A percentile compares a stretch with the other conserved stretches of the same genome.
Conservation (phyloP, 2,888 invertebrate genomes). For the Leptogaster cylindrica region DNA sequence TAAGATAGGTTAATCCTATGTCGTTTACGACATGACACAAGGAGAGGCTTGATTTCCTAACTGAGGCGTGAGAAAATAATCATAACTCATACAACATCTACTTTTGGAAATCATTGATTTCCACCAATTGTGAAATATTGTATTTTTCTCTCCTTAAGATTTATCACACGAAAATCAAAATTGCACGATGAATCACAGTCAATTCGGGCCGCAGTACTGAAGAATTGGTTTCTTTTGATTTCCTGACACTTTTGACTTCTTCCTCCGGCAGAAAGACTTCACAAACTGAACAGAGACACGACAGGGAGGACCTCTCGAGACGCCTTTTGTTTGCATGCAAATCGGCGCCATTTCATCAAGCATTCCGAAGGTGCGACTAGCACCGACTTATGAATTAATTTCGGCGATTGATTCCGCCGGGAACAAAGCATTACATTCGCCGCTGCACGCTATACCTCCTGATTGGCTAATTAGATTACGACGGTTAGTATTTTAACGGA, state of each 20-base stretch:
- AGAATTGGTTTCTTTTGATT: slow-evolving; percentile 1
- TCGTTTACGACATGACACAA: no score
- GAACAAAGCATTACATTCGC: slow-evolving; percentile 17
- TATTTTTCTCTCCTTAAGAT: background rate
- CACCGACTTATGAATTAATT: slow-evolving; percentile 33
- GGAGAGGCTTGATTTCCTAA: no score
- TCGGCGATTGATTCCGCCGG: slow-evolving; percentile 18
- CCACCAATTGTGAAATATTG: slow-evolving; percentile 30
- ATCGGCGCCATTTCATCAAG: slow-evolving; percentile 12
- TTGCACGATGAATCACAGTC: slow-evolving; percentile 6
- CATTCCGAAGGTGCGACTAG: slow-evolving; percentile 23
- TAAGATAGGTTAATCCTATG: no score
- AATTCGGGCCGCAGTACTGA: background rate
- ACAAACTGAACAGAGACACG: background rate
- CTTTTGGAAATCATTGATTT: slow-evolving; percentile 37
- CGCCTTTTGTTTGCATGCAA: slow-evolving; percentile 25
- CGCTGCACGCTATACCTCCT: slow-evolving; percentile 22
- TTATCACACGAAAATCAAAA: background rate
- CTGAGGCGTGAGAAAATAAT: no score
- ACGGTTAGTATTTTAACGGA: slow-evolving; percentile 5
- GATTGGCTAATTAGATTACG: slow-evolving; percentile 24
- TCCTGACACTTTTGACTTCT: background rate
- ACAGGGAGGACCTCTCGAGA: slow-evolving; percentile 2
- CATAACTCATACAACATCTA: no score
- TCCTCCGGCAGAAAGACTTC: background rate